Base-by-base conservation (phyloP, 2,888 invertebrate genomes). In the Anthrax anthrax region DNA sequence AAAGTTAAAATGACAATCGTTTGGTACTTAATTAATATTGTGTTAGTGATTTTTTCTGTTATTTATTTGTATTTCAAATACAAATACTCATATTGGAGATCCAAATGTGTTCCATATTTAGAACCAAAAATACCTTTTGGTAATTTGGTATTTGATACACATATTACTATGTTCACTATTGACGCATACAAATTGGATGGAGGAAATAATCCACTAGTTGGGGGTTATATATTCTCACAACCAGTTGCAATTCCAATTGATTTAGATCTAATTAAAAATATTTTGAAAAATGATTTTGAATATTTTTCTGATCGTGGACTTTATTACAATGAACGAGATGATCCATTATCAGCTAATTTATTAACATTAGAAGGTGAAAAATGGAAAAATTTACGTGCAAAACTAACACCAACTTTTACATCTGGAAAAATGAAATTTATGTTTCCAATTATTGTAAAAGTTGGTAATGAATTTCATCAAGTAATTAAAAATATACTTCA, bases 341-440 rank as follows among this genome's bases (percentile, higher is more conserved):
- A 60, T 40, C 61, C 62, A 2, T 18, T 62, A 2, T 47, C 54
- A 2, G 57, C 48, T 1, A 57, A 60, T 48, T 48, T 64, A 29
- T 54, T 60, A 44, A 47, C 51, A 34, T 38, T 59, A 34, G 56
- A 56, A 3, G 65, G 62, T 14, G 50, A 57, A 10, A 59, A 63
- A 37, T 74, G 74, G 74, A 66, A 61, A 48, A 52, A 58, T 0
- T 57, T 72, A 51, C 57, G 74, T 4, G 53, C 61, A 2, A 70
- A 71, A 32, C 50, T 74, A 9, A 64, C 71, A 0, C 67, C 72
- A 2, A 69, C 70, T 0, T 73, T 73, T 48, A 70, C 71, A 0
- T 65, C 70, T 0, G 71, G 69, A 6, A 72, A 72, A 57, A 70
- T 74, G 61, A 72, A 69, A 53, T 56, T 52, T 40, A 70, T 72